phyloP scores from a whole-genome alignment of 2,888 invertebrate species.

The Criorhina ranunculi region DNA sequence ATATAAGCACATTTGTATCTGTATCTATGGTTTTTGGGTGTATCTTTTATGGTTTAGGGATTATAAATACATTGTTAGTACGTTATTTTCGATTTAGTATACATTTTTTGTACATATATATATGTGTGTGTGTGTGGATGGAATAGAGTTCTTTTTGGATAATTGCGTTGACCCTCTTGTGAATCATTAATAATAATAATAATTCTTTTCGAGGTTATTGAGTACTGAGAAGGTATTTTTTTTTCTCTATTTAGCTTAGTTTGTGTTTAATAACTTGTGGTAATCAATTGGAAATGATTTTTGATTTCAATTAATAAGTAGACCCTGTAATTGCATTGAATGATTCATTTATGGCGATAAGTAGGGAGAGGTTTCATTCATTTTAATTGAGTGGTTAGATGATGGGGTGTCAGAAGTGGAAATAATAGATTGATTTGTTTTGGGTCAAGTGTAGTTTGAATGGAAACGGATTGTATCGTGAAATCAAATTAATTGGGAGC shows the following conservation, averaged over 20 bases:
- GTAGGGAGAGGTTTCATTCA: constrained; percentile 19
- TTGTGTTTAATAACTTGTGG: not conserved
- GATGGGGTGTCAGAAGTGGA: not conserved
- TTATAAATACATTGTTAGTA: constrained; percentile 70
- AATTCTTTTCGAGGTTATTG: constrained; percentile 39
- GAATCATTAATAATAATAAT: constrained; percentile 53
- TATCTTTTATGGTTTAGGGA: constrained; percentile 48
- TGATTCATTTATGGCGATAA: constrained; percentile 28
- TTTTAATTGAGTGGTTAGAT: constrained; percentile 41
- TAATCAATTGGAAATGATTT: constrained; percentile 49
- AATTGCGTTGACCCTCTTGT: constrained; percentile 35
- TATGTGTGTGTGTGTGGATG: not conserved
- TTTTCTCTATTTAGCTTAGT: not conserved
- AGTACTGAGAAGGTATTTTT: constrained; percentile 22
- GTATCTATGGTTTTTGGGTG: constrained; percentile 1
- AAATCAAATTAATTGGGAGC: too few species aligned
- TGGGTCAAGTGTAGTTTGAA: constrained; percentile 3
- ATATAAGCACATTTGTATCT: constrained; percentile 52
- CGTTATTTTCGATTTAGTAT: constrained; percentile 56
- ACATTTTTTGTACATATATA: constrained; percentile 55
- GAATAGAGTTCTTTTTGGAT: constrained; percentile 14
- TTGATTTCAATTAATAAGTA: constrained; percentile 46
- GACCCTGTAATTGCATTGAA: constrained; percentile 17
- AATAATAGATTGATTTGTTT: not conserved
- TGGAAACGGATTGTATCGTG: too few species aligned